Evolutionary conservation across 1,140 invertebrate species (phyloP), one percentile per base, ranked within the genome.

Genomic region (Lucilia cuprina): DNA sequence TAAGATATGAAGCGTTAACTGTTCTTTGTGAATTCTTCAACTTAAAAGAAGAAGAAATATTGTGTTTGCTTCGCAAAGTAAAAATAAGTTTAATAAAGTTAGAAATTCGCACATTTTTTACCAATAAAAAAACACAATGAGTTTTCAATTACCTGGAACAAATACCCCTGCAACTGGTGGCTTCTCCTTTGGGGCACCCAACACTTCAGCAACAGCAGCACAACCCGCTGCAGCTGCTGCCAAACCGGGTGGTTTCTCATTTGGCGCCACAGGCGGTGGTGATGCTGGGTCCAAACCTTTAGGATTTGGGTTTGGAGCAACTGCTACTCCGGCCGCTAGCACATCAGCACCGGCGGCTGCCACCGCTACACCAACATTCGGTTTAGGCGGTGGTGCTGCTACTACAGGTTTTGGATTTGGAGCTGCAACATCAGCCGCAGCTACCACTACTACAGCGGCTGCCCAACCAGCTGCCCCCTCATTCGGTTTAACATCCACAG

Each of bases 71-170:
- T 60, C 14, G 55, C 14, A 75, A n/a, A n/a, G n/a, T n/a, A n/a
- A n/a, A n/a, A n/a, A n/a, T n/a, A n/a, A n/a, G 41, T 41, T 75
- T 41, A 10, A 35, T 30, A 77, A 77, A 47, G 19, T 47, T 7
- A 41, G 41, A 47, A 78, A 41, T 25, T 12, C 3, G 7, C 5
- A 70, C 3, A 25, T 49, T 80, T 35, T 14, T 10, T 8, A 78
- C 17, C 25, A 80, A 77, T 19, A 47, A n/a, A 41, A n/a, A 41
- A 41, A 41, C 70, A 78, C 14, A 17, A 89, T 89, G 88, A 86
- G 86, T 75, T 89, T 89, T 77, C 88, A 89, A 85, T 70, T 89
- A 75, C 88, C 88, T 5, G 83, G 88, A 13, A 88, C 86, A 35
- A 88, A 88, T n/a, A 82, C 83, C 2, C 55, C 34, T 5, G 2